Evolutionary conservation across 2,797 vertebrate species (phyloP).

Genomic region (Psittacula derbiana): DNA sequence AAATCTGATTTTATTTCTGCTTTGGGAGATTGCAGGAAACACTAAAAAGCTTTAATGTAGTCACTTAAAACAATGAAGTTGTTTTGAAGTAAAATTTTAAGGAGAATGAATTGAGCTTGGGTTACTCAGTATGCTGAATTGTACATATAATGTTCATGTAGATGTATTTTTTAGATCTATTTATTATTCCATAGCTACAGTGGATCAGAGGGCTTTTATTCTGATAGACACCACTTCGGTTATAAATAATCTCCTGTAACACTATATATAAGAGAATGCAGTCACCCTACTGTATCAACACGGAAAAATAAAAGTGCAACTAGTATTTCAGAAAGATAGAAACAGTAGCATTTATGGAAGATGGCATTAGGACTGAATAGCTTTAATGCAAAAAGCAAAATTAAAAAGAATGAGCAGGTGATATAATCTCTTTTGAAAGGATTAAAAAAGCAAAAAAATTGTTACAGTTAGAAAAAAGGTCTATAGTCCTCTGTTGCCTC

Average conservation of each 20-base stretch:
- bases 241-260: neutral
- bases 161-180: constrained; percentile 53
- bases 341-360: neutral
- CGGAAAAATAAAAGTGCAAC: neutral
- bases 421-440: constrained; percentile 40
- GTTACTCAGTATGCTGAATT: constrained; percentile 55
- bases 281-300: neutral
- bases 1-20: constrained; percentile 86
- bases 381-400: neutral
- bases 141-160: constrained; percentile 38
- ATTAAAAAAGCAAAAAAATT: constrained; percentile 35
- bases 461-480: constrained; percentile 49
- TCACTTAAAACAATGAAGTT: constrained; percentile 75
- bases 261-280: neutral
- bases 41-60: constrained; percentile 80
- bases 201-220: constrained; percentile 5
- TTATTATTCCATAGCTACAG: constrained; percentile 13
- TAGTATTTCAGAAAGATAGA: neutral
- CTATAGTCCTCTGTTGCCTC: constrained; percentile 50
- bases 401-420: neutral
- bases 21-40: constrained; percentile 78
- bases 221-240: neutral
- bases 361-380: neutral
- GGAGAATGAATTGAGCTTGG: constrained; percentile 66
- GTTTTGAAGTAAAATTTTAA: constrained; percentile 76